A percentile compares a stretch with the other conserved stretches of the same genome.
These are phyloP conservation scores for Oncorhynchus masou DNA, from an alignment of 2,113 vertebrate species.

Conservation along the genomic window DNA sequence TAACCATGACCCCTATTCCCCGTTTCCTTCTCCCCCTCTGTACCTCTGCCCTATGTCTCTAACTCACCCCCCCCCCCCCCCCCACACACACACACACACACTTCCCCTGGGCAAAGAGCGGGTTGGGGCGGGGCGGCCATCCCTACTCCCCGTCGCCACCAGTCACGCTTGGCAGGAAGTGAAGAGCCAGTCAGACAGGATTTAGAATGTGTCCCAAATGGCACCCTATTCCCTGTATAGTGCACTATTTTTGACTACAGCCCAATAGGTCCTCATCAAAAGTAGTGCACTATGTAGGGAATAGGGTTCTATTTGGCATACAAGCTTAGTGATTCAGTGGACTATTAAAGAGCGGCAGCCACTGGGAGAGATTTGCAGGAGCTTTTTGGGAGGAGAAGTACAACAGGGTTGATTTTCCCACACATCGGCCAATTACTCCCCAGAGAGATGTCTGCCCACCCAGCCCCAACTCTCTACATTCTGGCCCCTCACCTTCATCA, in stretches of 20 bases:
- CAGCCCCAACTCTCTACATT: constrained; percentile 16
- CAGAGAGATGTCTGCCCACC: constrained; percentile 69
- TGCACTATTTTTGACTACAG: too few species aligned
- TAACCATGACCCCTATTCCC: neutral
- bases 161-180: constrained; percentile 1
- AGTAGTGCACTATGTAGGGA: too few species aligned
- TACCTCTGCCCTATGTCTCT: neutral
- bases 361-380: constrained; percentile 67
- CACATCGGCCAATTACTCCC: constrained; percentile 61
- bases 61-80: neutral
- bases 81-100: too few species aligned
- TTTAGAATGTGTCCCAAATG: neutral
- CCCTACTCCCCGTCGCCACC: neutral
- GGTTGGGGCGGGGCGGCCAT: neutral
- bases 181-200: neutral
- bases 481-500: constrained; percentile 30
- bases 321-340: neutral
- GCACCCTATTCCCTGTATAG: too few species aligned
- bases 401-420: constrained; percentile 59
- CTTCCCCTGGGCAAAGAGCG: neutral
- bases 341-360: constrained; percentile 33
- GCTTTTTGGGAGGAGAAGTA: constrained; percentile 72
- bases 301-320: too few species aligned
- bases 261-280: too few species aligned
- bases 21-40: neutral